Percentiles rank a stretch among this genome's conserved stretches.
Conservation (phyloP, 2,113 vertebrate genomes). For the Nyctereutes procyonoides region DNA sequence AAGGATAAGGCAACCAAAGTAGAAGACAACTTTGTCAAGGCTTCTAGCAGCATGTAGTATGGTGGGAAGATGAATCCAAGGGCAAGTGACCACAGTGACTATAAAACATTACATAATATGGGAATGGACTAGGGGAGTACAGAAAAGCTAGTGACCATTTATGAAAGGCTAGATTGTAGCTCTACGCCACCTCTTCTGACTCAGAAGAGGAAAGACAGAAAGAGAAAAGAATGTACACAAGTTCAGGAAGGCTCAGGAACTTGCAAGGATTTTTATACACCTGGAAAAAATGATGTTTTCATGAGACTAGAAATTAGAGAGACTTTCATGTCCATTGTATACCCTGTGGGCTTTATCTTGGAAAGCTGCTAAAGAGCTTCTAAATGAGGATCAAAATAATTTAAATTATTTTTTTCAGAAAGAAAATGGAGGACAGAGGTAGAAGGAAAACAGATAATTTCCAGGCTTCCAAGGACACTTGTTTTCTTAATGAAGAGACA, state of each 20-base stretch:
- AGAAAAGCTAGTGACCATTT: neutral
- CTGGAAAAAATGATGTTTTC: neutral
- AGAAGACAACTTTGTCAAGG: neutral
- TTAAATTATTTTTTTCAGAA: neutral
- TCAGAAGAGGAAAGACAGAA: neutral
- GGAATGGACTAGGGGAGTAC: too few species aligned
- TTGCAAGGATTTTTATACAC: neutral
- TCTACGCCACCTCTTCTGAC: too few species aligned
- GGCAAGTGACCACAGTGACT: neutral
- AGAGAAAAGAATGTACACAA: neutral
- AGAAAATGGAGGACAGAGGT: neutral
- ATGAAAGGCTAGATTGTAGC: neutral
- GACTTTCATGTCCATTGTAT: neutral
- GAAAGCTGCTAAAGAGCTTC: neutral
- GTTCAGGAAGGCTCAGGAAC: neutral
- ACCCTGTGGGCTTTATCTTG: neutral
- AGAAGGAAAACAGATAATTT: neutral
- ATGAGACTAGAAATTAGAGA: neutral
- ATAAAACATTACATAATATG: neutral
- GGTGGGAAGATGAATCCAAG: neutral
- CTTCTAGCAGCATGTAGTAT: neutral
- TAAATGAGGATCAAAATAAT: neutral
- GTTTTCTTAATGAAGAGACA: neutral
- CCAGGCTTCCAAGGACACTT: neutral
- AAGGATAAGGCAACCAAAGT: neutral